These are phyloP conservation scores for Porites lutea DNA, from an alignment of 64 coral and sea anemone genomes.

Conservation along the genomic window DNA sequence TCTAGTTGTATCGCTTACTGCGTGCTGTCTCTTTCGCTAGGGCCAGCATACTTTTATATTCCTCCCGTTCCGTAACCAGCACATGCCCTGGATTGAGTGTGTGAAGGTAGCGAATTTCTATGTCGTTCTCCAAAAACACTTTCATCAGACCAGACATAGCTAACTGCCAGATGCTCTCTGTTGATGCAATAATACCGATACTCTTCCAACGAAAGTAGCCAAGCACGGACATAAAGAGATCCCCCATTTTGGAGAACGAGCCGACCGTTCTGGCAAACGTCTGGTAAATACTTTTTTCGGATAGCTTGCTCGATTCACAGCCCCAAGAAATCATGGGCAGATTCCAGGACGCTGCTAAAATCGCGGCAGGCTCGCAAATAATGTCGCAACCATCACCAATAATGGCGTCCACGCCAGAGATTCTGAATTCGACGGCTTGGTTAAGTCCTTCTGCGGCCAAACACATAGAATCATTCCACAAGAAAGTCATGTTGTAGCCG, in stretches of 20 bases:
- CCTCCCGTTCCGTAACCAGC: slow-evolving; percentile 80
- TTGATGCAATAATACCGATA: slow-evolving; percentile 89
- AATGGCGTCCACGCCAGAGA: slow-evolving; percentile 84
- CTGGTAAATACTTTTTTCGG: slow-evolving; percentile 80
- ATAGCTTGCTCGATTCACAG: slow-evolving; percentile 84
- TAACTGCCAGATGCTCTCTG: slow-evolving; percentile 88
- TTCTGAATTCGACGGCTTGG: slow-evolving; percentile 88
- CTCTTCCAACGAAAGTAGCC: slow-evolving; percentile 89
- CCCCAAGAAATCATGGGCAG: slow-evolving; percentile 91
- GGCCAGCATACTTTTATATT: slow-evolving; percentile 83
- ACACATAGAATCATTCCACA: slow-evolving; percentile 90
- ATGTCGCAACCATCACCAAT: slow-evolving; percentile 93
- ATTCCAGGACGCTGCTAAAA: slow-evolving; percentile 85
- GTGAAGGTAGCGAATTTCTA: slow-evolving; percentile 84
- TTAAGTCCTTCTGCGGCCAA: slow-evolving; percentile 89
- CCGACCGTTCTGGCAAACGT: slow-evolving; percentile 86
- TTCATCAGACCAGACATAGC: slow-evolving; percentile 86
- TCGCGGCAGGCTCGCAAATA: slow-evolving; percentile 83
- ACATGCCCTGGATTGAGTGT: slow-evolving; percentile 87
- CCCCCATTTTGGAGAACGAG: slow-evolving; percentile 88
- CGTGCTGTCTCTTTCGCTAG: slow-evolving; percentile 69
- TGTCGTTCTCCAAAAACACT: slow-evolving; percentile 75
- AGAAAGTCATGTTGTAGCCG: slow-evolving; percentile 75
- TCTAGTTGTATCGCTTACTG: slow-evolving; percentile 64
- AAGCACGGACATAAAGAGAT: slow-evolving; percentile 80